phyloP scores from a whole-genome alignment of 2,113 vertebrate genomes.

The Triplophysa siluroides region DNA sequence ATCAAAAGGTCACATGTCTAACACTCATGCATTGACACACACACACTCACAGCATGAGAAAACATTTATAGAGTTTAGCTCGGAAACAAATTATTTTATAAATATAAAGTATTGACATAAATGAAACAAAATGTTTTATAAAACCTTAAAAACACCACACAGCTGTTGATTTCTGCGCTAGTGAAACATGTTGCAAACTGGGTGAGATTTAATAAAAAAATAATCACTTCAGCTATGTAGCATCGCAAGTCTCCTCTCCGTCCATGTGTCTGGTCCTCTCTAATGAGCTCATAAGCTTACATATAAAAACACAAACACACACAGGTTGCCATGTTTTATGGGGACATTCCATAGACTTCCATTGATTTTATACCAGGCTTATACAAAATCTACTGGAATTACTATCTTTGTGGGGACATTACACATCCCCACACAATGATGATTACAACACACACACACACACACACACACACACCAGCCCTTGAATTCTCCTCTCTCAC shows the following conservation, averaged over 20 bases:
- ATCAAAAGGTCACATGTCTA: slow-evolving; percentile 17
- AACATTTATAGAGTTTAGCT: neutral
- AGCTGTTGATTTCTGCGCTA: neutral
- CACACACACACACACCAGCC: neutral
- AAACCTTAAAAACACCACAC: neutral
- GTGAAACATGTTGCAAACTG: neutral
- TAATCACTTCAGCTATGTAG: slow-evolving; percentile 10
- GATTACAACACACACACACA: neutral
- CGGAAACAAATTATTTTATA: neutral
- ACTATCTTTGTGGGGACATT: no score
- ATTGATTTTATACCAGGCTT: no score
- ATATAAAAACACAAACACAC: slow-evolving; percentile 17
- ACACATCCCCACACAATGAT: neutral
- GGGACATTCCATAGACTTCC: no score
- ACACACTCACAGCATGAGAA: neutral
- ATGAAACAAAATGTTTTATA: neutral
- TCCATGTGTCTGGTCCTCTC: neutral
- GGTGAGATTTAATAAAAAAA: slow-evolving; percentile 7
- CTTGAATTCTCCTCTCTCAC: slow-evolving; percentile 1
- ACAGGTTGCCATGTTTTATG: neutral
- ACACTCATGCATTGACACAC: slow-evolving; percentile 29
- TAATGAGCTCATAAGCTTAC: slow-evolving; percentile 28
- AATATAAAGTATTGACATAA: neutral
- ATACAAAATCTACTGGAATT: no score
- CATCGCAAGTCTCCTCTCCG: neutral